These are phyloP conservation scores for Tethya wilhelma DNA, from an alignment of 37 sponge, comb jelly and placozoan genomes.

Conservation along the genomic window DNA sequence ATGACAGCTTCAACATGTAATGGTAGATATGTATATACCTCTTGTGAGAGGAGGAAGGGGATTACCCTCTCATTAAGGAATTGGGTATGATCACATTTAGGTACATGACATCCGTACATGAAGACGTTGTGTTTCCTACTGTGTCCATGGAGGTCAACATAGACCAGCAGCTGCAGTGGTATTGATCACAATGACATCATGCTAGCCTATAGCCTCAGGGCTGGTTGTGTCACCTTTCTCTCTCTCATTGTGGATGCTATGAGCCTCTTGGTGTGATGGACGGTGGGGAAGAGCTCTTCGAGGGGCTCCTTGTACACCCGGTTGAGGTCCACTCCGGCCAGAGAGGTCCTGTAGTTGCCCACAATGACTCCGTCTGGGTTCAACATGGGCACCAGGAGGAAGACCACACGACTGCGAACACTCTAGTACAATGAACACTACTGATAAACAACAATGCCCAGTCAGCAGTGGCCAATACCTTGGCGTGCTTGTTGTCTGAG, in stretches of 20 bases:
- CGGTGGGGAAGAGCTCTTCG: conserved; percentile 71
- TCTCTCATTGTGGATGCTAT: conserved; percentile 49
- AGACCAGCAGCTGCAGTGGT: conserved; percentile 65
- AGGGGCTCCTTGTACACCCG: conserved; percentile 70
- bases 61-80: conserved; percentile 53
- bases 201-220: background rate
- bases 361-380: conserved; percentile 97
- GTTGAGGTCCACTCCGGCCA: conserved; percentile 89
- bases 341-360: conserved; percentile 84
- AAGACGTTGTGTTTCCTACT: conserved; percentile 85
- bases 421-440: conserved; percentile 28
- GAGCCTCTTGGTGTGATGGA: conserved; percentile 75
- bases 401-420: conserved; percentile 75
- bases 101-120: conserved; percentile 72
- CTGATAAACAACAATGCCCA: background rate
- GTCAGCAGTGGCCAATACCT: conserved; percentile 36
- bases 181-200: background rate
- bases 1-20: background rate
- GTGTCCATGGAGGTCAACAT: conserved; percentile 89
- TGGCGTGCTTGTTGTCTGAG: conserved; percentile 53
- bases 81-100: conserved; percentile 44
- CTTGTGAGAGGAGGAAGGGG: conserved; percentile 54
- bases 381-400: conserved; percentile 93
- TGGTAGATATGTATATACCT: conserved; percentile 14
- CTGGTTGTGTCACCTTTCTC: conserved; percentile 37